Evolutionary conservation across 1,140 invertebrate genomes (phyloP), one percentile per base, ranked within the genome.

Genomic region (Ephestia elutella): DNA sequence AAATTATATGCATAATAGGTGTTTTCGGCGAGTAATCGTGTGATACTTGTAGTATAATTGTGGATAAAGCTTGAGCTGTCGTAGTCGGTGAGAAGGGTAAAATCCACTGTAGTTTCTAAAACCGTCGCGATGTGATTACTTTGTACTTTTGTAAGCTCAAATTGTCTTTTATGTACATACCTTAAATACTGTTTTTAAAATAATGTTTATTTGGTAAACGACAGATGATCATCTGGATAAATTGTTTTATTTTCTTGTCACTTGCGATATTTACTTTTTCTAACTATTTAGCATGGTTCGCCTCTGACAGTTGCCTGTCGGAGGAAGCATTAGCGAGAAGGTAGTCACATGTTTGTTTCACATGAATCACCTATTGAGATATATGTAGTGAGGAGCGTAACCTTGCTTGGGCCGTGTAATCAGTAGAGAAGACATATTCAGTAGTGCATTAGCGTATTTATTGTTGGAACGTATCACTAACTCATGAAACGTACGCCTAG

Each of bases 131-230:
- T 83, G 84, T 86, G 75, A 86, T 88, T 78, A 80, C 76, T 86
- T 86, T 86, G 85, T 86, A 86, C 82, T 87, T 86, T 86, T 88
- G 80, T 88, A 88, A 86, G 83, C 82, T 88, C 83, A 84, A 85
- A 86, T 80, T 80, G 72, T 75, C 71, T 75, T 69, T 80, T 82
- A 71, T 87, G 86, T 88, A 88, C 70, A 88, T 88, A 87, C 79
- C 77, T 82, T 78, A 76, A 73, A 71, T 62, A 68, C 71, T 78
- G 77, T 72, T 72, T 83, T 79, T 69, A 73, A 61, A 71, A 63
- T 65, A 62, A 72, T 71, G 65, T 70, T 72, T 69, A 71, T 71
- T 73, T 62, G 73, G 66, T 73, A 70, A 75, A 77, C 76, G 78
- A 79, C 78, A 76, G 75, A 78, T 79, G 65, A 70, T 63, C 57